Evolutionary conservation across 2,888 invertebrate genomes (phyloP).

Genomic region (Azorinus chamasolen): DNA sequence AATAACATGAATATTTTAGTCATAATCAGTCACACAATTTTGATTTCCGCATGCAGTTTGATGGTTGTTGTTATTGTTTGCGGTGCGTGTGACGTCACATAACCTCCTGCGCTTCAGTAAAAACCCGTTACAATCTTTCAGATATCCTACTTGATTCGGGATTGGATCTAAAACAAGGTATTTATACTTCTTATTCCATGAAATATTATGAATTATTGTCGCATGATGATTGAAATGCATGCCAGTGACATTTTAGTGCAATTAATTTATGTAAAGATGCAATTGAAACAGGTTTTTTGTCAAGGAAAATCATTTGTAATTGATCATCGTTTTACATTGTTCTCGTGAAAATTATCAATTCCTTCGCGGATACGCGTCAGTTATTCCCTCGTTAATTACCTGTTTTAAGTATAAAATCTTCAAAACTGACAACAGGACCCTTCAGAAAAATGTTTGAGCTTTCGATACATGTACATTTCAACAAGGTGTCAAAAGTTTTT

Average conservation of each 20-base stretch:
- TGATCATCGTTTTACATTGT: constrained; percentile 50
- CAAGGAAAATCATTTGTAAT: constrained; percentile 7
- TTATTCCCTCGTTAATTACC: constrained; percentile 27
- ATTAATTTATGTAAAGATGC: no score
- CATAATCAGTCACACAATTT: constrained; percentile 2
- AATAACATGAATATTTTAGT: no score
- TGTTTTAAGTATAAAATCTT: constrained; percentile 8
- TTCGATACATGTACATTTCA: constrained; percentile 37
- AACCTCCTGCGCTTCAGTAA: constrained; percentile 54
- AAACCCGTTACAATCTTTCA: constrained; percentile 64
- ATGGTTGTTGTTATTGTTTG: constrained; percentile 58
- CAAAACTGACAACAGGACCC: constrained; percentile 27
- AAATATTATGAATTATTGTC: no score
- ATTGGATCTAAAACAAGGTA: constrained; percentile 56
- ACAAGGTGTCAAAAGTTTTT: constrained; percentile 29
- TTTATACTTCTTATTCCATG: constrained; percentile 30
- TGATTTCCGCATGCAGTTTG: constrained; percentile 51
- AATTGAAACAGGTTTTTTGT: no score
- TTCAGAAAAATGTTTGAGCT: constrained; percentile 15
- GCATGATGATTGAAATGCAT: no score
- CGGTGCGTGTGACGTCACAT: constrained; percentile 61
- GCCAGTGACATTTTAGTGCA: no score
- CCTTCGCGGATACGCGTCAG: constrained; percentile 36
- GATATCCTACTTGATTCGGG: constrained; percentile 38
- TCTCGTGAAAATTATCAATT: constrained; percentile 56